A percentile compares a stretch with the other conserved stretches of the same genome.
Evolutionary conservation across 2,113 vertebrate genomes (phyloP).

Genomic region (Colistium nudipinnis): DNA sequence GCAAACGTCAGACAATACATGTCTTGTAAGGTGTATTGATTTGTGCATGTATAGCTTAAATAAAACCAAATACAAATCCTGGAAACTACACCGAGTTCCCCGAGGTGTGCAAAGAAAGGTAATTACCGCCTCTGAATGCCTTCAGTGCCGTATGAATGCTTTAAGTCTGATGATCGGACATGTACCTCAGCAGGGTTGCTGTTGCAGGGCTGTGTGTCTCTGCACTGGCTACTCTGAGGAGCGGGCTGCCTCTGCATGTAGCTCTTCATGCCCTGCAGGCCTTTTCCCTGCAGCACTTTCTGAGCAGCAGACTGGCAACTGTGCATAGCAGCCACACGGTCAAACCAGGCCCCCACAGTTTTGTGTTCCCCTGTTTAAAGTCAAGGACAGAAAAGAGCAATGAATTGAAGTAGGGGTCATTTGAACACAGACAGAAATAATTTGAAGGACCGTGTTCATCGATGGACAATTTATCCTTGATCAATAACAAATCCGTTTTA

Average conservation of each 20-base stretch:
- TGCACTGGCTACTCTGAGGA: slow-evolving; percentile 54
- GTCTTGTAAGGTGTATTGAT: background rate
- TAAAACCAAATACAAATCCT: background rate
- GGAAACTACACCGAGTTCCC: slow-evolving; percentile 22
- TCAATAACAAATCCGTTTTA: background rate
- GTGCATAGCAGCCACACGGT: slow-evolving; percentile 76
- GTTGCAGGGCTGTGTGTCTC: slow-evolving; percentile 68
- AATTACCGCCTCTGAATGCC: no score
- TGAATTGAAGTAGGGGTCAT: background rate
- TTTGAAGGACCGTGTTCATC: background rate
- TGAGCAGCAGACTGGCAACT: slow-evolving; percentile 81
- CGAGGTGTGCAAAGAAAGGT: slow-evolving; percentile 12
- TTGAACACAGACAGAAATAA: background rate
- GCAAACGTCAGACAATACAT: background rate
- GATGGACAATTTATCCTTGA: background rate
- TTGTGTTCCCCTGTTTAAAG: slow-evolving; percentile 79
- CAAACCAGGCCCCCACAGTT: slow-evolving; percentile 85
- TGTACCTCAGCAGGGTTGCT: slow-evolving; percentile 84
- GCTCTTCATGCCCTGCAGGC: slow-evolving; percentile 80
- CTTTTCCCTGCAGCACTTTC: slow-evolving; percentile 80
- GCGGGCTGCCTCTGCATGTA: slow-evolving; percentile 87
- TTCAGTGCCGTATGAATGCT: slow-evolving; percentile 19
- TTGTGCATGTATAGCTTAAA: slow-evolving; percentile 6
- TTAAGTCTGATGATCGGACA: slow-evolving; percentile 44
- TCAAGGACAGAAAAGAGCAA: background rate